These are phyloP conservation scores for Phaethon lepturus DNA, from an alignment of 2,113 vertebrate species.

Conservation along the genomic window DNA sequence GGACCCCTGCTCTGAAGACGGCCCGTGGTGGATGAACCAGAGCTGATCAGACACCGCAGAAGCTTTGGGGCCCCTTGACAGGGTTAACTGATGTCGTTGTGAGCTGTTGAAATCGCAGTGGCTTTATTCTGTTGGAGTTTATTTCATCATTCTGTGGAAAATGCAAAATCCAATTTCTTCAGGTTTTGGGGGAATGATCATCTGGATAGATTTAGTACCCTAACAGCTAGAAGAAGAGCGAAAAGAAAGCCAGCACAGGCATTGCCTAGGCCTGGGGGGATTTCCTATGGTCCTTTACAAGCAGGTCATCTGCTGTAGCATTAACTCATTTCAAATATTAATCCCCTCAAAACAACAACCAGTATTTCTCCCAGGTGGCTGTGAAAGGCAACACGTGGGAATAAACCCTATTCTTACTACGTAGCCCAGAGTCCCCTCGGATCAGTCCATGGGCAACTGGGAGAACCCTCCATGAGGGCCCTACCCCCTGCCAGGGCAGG, in stretches of 20 bases:
- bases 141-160: background rate
- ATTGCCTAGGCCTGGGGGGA: background rate
- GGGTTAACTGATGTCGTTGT: background rate
- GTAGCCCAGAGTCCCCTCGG: background rate
- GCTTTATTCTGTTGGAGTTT: background rate
- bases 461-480: background rate
- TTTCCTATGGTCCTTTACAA: background rate
- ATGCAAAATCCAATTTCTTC: background rate
- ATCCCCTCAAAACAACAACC: background rate
- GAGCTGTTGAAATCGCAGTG: background rate
- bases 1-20: background rate
- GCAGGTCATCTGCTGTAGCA: background rate
- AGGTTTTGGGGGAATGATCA: background rate
- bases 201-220: background rate
- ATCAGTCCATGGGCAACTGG: too few relatives aligned
- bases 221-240: background rate
- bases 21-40: background rate
- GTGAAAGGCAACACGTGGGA: background rate
- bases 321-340: background rate
- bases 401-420: background rate
- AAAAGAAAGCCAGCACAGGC: background rate
- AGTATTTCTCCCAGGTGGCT: background rate
- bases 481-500: fast-evolving
- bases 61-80: background rate
- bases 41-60: background rate